phyloP scores from a whole-genome alignment of 2,888 invertebrate species.

The Chloroclysta siterata region DNA sequence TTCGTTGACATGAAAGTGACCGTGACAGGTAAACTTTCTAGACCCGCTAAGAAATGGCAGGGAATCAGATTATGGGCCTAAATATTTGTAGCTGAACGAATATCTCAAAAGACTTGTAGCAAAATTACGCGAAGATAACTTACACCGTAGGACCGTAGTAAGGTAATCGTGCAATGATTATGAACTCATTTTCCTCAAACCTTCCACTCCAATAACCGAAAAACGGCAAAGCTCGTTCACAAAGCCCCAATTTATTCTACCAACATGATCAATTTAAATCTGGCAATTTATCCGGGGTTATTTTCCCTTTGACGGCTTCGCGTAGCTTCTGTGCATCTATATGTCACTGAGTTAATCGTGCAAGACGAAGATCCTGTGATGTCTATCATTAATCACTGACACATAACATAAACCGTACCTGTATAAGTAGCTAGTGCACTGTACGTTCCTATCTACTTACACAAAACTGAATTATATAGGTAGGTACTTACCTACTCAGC shows the following conservation, averaged over 20 bases:
- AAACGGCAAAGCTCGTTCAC: conserved; percentile 25
- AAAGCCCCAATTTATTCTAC: conserved; percentile 25
- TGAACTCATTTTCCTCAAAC: conserved; percentile 23
- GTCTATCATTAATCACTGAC: conserved; percentile 44
- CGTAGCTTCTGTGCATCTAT: conserved; percentile 38
- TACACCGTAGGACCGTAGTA: neutral
- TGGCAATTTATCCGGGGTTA: conserved; percentile 28
- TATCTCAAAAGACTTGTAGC: too few relatives aligned
- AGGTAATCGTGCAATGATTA: conserved; percentile 16
- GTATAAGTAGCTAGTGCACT: neutral
- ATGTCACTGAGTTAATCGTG: conserved; percentile 47
- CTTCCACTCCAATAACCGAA: conserved; percentile 31
- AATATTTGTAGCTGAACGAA: too few relatives aligned
- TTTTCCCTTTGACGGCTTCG: conserved; percentile 28
- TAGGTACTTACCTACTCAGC: too few relatives aligned
- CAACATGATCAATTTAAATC: conserved; percentile 33
- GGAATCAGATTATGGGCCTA: too few relatives aligned
- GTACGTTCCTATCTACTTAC: too few relatives aligned
- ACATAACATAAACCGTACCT: conserved; percentile 6
- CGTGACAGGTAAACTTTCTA: too few relatives aligned
- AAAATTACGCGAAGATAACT: too few relatives aligned
- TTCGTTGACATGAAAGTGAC: too few relatives aligned
- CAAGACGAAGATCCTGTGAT: conserved; percentile 42
- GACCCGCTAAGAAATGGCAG: too few relatives aligned
- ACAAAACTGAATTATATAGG: too few relatives aligned